These are phyloP conservation scores for Unio pictorum DNA, from an alignment of 2,888 invertebrate genomes.

Conservation along the genomic window DNA sequence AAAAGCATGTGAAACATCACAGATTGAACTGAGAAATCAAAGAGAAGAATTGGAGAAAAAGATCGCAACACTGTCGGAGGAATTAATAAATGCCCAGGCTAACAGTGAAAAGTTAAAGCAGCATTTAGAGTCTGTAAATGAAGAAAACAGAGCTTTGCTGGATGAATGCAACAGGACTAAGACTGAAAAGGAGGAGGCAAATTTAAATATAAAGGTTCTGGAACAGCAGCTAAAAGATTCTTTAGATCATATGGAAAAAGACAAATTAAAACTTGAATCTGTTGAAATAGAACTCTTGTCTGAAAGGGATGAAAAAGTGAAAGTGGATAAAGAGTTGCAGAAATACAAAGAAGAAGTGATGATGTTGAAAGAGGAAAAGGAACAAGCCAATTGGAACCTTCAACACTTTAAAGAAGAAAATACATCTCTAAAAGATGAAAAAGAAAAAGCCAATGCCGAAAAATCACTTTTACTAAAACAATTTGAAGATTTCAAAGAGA, in stretches of 20 bases:
- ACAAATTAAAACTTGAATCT: slow-evolving; percentile 1
- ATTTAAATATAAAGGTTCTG: neutral
- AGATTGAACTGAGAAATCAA: slow-evolving; percentile 12
- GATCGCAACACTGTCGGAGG: slow-evolving; percentile 10
- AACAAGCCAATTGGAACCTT: neutral
- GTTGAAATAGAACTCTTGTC: too few relatives aligned
- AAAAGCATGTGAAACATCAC: slow-evolving; percentile 10
- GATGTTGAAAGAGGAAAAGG: slow-evolving; percentile 4
- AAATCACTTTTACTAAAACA: neutral
- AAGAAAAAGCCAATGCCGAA: slow-evolving; percentile 2
- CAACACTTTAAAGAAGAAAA: too few relatives aligned
- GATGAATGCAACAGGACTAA: slow-evolving; percentile 2
- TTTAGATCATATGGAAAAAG: neutral
- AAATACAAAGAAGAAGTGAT: slow-evolving; percentile 9
- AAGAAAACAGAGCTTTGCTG: neutral
- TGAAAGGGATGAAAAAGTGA: slow-evolving; percentile 3
- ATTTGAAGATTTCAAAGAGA: slow-evolving; percentile 5
- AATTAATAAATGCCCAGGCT: slow-evolving; percentile 6
- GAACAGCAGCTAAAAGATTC: neutral
- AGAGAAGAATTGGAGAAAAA: slow-evolving; percentile 13
- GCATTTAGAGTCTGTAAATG: slow-evolving; percentile 1
- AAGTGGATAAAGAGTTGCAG: slow-evolving; percentile 3
- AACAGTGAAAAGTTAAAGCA: slow-evolving; percentile 4
- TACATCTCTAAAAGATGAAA: neutral
- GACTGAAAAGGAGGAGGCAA: slow-evolving; percentile 2